phyloP scores from a whole-genome alignment of 2,797 vertebrate species.

The Myotis pilosus region DNA sequence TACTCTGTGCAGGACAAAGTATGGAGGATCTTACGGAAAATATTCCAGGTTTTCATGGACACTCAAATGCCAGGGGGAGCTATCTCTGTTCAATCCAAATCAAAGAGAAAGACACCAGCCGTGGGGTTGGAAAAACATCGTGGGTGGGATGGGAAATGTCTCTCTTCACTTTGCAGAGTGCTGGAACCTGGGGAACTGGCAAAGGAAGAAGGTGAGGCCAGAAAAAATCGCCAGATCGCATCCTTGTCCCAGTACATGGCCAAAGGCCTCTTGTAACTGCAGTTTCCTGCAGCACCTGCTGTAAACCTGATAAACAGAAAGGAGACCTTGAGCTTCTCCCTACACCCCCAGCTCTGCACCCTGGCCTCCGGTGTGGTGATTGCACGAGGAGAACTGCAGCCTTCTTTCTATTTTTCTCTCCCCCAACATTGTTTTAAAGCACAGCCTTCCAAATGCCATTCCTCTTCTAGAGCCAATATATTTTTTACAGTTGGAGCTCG shows the following conservation, averaged over 20 bases:
- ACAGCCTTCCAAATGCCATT: slow-evolving; percentile 54
- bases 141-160: background rate
- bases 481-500: slow-evolving; percentile 69
- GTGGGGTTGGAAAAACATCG: background rate
- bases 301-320: background rate
- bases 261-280: background rate
- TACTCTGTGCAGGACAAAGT: background rate
- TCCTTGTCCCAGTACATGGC: background rate
- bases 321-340: background rate
- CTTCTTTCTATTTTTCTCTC: slow-evolving; percentile 29
- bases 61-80: background rate
- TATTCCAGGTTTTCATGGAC: background rate
- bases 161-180: background rate
- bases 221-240: background rate
- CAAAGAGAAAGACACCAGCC: background rate
- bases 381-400: background rate
- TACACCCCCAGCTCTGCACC: background rate
- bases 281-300: background rate
- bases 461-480: slow-evolving; percentile 57
- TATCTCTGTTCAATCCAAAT: background rate
- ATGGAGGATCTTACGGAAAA: background rate
- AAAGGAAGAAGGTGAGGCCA: background rate
- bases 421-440: slow-evolving; percentile 26
- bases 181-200: background rate
- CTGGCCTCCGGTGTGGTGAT: background rate